These are phyloP conservation scores for Scaeva pyrastri DNA, from an alignment of 2,888 invertebrate genomes.

Conservation along the genomic window DNA sequence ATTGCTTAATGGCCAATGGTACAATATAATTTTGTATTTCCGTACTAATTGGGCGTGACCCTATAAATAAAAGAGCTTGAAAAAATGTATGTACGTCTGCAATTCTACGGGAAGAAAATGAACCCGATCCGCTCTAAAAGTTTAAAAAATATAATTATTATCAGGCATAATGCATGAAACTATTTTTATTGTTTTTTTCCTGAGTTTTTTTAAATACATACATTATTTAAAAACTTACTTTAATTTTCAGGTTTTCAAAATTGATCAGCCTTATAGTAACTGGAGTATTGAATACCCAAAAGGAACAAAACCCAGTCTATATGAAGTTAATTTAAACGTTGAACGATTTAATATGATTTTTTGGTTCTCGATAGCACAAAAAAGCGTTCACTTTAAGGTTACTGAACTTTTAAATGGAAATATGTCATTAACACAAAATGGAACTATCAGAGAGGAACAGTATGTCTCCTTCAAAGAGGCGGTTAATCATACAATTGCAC, in stretches of 20 bases:
- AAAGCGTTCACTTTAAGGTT: slow-evolving; percentile 83
- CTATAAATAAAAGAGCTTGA: too few relatives aligned
- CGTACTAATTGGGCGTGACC: too few relatives aligned
- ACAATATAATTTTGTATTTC: too few relatives aligned
- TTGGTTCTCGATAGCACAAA: slow-evolving; percentile 83
- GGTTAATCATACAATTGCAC: slow-evolving; percentile 86
- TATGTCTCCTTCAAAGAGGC: slow-evolving; percentile 88
- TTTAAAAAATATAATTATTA: too few relatives aligned
- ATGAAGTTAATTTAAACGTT: slow-evolving; percentile 86
- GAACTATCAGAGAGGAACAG: slow-evolving; percentile 85
- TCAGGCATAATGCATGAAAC: too few relatives aligned
- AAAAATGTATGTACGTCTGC: too few relatives aligned
- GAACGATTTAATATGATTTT: slow-evolving; percentile 78
- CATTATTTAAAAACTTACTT: not conserved
- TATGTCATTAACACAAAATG: slow-evolving; percentile 87
- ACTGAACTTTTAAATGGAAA: slow-evolving; percentile 89
- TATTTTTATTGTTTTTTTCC: too few relatives aligned
- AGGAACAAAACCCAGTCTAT: slow-evolving; percentile 86
- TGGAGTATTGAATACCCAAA: slow-evolving; percentile 87
- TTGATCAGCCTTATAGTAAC: slow-evolving; percentile 85
- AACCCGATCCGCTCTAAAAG: too few relatives aligned
- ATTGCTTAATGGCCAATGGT: too few relatives aligned
- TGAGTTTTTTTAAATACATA: too few relatives aligned
- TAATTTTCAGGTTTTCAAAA: slow-evolving; percentile 81
- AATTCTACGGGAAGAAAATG: too few relatives aligned